Conservation (phyloP, 2,797 vertebrate species). For the Hemibagrus guttatus region DNA sequence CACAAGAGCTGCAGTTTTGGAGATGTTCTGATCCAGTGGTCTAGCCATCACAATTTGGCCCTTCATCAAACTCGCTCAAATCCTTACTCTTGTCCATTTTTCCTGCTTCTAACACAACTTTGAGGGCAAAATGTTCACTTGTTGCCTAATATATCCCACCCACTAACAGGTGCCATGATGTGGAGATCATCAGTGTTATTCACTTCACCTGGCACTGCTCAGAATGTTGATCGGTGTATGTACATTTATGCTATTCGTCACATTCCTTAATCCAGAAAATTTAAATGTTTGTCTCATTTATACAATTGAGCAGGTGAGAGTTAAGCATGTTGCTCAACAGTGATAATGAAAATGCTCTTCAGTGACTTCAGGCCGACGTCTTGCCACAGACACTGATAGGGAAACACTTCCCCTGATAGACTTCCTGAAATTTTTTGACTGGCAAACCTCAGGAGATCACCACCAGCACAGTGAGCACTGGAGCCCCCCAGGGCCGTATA, state of each 20-base stretch:
- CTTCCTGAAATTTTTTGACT: background rate
- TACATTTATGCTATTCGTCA: background rate
- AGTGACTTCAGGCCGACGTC: background rate
- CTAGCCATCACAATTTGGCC: too few species aligned
- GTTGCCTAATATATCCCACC: too few species aligned
- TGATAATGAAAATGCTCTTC: background rate
- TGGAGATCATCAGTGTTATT: too few species aligned
- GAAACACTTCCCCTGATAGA: background rate
- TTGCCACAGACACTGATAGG: background rate
- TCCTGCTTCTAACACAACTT: too few species aligned
- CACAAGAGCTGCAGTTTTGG: too few species aligned
- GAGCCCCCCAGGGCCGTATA: background rate
- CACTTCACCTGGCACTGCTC: too few species aligned
- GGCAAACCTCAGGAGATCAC: background rate
- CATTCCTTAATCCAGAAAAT: background rate
- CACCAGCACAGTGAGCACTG: conserved; percentile 12
- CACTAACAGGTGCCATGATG: too few species aligned
- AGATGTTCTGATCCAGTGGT: too few species aligned
- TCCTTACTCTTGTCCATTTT: too few species aligned
- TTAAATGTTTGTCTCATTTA: background rate
- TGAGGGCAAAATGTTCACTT: too few species aligned
- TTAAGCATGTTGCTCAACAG: background rate
- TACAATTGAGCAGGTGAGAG: background rate
- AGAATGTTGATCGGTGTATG: background rate
- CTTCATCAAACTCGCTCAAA: too few species aligned